These are phyloP conservation scores for Phainopepla nitens DNA, from an alignment of 2,113 vertebrate species.

Conservation along the genomic window DNA sequence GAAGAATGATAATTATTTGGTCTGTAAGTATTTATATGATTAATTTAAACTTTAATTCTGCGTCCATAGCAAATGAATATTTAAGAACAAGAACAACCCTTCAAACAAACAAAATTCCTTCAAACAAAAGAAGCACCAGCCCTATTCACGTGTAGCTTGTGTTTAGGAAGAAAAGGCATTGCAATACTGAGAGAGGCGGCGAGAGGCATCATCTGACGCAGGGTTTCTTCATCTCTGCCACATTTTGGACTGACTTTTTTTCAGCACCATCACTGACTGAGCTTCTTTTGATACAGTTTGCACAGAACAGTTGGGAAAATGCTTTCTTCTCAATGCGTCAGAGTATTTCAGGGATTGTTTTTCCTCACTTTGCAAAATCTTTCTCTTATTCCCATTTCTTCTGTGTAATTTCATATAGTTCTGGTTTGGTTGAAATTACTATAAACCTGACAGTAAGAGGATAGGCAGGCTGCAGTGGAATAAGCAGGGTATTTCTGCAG, in stretches of 20 bases:
- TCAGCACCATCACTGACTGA: neutral
- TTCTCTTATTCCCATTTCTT: neutral
- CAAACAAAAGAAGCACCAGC: neutral
- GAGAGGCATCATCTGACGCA: neutral
- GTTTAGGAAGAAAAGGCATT: neutral
- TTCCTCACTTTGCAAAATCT: neutral
- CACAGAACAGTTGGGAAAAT: neutral
- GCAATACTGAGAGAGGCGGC: neutral
- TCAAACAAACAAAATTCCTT: neutral
- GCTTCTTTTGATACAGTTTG: neutral
- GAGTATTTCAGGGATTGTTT: neutral
- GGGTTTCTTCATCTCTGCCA: neutral
- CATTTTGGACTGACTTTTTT: neutral
- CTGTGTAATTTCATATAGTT: neutral
- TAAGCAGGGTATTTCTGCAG: neutral
- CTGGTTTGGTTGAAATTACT: neutral
- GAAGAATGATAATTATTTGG: conserved; percentile 90
- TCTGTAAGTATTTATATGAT: conserved; percentile 72
- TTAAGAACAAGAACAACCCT: neutral
- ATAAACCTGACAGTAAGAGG: neutral
- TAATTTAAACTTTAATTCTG: neutral
- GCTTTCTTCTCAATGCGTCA: neutral
- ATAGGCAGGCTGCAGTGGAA: neutral
- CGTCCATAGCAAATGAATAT: neutral
- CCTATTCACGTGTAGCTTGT: accelerated